phyloP scores from a whole-genome alignment of 2,888 invertebrate genomes.

The Ryuthela nishihirai region DNA sequence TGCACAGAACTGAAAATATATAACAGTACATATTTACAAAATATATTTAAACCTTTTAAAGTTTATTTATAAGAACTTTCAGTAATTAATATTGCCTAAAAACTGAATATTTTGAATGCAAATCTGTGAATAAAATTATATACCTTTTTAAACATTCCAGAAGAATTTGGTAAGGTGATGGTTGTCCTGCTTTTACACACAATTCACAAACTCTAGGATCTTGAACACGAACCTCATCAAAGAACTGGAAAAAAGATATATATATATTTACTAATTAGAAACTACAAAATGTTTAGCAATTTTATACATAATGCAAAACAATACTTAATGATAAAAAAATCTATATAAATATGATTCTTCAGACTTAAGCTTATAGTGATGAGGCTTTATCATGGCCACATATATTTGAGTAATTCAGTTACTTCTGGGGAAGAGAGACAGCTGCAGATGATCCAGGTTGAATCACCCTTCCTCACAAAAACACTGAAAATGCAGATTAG shows the following conservation, averaged over 20 bases:
- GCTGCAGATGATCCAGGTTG: too few relatives aligned
- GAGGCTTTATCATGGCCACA: too few relatives aligned
- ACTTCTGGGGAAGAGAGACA: too few relatives aligned
- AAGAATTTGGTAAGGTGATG: conserved; percentile 88
- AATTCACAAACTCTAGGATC: conserved; percentile 93
- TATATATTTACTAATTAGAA: background rate
- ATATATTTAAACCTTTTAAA: background rate
- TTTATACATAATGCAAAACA: too few relatives aligned
- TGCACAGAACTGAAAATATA: background rate
- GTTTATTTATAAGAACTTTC: background rate
- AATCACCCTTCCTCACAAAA: too few relatives aligned
- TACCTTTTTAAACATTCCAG: conserved; percentile 78
- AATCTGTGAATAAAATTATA: conserved; percentile 7
- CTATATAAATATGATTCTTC: too few relatives aligned
- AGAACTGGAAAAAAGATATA: conserved; percentile 57
- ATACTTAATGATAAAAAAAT: too few relatives aligned
- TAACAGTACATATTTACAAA: background rate
- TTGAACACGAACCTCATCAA: conserved; percentile 87
- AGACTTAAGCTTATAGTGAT: too few relatives aligned
- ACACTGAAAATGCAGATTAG: too few relatives aligned
- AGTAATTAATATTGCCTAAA: background rate
- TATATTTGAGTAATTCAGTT: too few relatives aligned
- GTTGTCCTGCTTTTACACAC: conserved; percentile 94
- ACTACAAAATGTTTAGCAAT: conserved; percentile 46
- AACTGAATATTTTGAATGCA: background rate